Percentiles rank a stretch among this genome's conserved stretches.
phyloP scores from a whole-genome alignment of 2,888 invertebrate species.

The Trachelus tabidus region DNA sequence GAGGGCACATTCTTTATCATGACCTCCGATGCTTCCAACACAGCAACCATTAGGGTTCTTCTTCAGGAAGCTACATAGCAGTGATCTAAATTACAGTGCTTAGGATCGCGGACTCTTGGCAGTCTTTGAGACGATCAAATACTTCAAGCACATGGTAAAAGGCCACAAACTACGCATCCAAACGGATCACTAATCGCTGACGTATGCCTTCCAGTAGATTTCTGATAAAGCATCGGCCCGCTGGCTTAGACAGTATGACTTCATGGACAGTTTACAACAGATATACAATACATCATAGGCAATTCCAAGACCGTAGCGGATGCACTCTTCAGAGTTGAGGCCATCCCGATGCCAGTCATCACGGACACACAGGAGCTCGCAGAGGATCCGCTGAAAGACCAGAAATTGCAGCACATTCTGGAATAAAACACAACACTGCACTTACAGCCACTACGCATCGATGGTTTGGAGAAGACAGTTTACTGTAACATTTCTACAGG shows the following conservation, averaged over 20 bases:
- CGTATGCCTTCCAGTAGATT: no score
- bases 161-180: no score
- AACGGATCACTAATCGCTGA: no score
- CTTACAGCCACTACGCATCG: conserved; percentile 6
- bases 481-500: conserved; percentile 27
- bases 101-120: no score
- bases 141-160: no score
- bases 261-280: neutral
- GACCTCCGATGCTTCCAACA: conserved; percentile 16
- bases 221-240: no score
- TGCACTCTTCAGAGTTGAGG: conserved; percentile 14
- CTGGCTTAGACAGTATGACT: no score
- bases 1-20: conserved; percentile 13
- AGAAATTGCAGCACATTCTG: conserved; percentile 3
- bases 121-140: no score
- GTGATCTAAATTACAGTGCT: no score
- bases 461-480: neutral
- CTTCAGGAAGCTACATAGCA: neutral
- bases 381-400: conserved; percentile 11
- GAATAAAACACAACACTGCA: neutral
- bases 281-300: conserved; percentile 15
- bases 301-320: conserved; percentile 19
- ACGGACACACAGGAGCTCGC: conserved; percentile 1
- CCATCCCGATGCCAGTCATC: conserved; percentile 16
- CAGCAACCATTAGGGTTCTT: neutral